Conservation (phyloP, 2,888 invertebrate species). For the Drosophila multiciliata region DNA sequence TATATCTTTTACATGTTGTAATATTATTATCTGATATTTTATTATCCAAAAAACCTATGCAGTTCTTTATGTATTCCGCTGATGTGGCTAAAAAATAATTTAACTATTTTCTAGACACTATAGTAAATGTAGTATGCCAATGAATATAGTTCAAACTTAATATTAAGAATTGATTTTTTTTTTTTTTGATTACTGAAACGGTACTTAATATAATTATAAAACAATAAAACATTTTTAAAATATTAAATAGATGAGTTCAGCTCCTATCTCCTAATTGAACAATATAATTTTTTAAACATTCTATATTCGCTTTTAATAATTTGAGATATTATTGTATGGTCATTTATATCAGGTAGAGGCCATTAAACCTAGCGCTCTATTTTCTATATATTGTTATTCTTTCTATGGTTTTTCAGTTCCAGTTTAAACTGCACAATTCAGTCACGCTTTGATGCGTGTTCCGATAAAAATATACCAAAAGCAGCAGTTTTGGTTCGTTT, state of each 20-base stretch:
- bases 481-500: constrained; percentile 11
- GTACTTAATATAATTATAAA: background rate
- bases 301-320: background rate
- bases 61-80: background rate
- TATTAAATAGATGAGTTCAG: background rate
- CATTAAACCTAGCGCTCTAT: background rate
- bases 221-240: background rate
- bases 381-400: constrained; percentile 18
- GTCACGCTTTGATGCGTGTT: constrained; percentile 50
- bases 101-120: background rate
- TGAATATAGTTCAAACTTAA: background rate
- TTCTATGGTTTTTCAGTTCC: constrained; percentile 15
- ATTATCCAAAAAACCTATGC: background rate
- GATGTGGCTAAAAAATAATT: background rate
- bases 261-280: background rate
- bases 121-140: background rate
- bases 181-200: background rate
- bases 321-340: background rate
- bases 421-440: background rate
- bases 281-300: background rate
- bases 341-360: background rate
- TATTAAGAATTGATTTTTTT: background rate
- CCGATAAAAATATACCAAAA: constrained; percentile 11
- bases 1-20: background rate
- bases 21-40: background rate